Percentiles rank a stretch among this genome's conserved stretches.
phyloP scores from a whole-genome alignment of 2,888 invertebrate genomes.

The Theretra japonica region DNA sequence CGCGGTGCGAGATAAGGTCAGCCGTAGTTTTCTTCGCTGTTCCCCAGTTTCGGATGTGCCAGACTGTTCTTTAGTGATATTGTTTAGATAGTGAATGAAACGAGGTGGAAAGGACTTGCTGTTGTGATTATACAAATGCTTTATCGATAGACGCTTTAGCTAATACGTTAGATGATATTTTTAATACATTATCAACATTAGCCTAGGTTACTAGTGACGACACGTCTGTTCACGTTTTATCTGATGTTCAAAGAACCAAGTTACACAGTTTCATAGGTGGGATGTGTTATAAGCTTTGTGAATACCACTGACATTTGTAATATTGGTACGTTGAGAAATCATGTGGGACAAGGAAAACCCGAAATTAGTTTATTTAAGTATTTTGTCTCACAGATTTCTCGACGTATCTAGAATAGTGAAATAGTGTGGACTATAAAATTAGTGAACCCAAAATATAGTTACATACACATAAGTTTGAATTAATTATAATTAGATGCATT shows the following conservation, averaged over 20 bases:
- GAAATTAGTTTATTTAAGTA: slow-evolving; percentile 36
- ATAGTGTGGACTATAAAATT: slow-evolving; percentile 47
- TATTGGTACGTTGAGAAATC: slow-evolving; percentile 47
- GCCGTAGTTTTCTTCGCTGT: slow-evolving; percentile 82
- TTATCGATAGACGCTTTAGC: slow-evolving; percentile 82
- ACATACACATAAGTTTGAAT: slow-evolving; percentile 53
- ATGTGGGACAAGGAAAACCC: slow-evolving; percentile 46
- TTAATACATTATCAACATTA: slow-evolving; percentile 75
- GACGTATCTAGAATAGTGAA: slow-evolving; percentile 43
- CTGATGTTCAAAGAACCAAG: slow-evolving; percentile 67
- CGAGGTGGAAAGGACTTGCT: slow-evolving; percentile 71
- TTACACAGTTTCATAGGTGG: slow-evolving; percentile 64
- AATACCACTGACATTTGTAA: slow-evolving; percentile 44
- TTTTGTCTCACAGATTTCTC: slow-evolving; percentile 51
- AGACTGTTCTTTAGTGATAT: slow-evolving; percentile 81
- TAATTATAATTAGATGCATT: slow-evolving; percentile 43
- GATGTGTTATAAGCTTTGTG: slow-evolving; percentile 65
- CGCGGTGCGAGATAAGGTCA: slow-evolving; percentile 75
- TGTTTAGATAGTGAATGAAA: slow-evolving; percentile 79
- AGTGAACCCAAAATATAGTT: slow-evolving; percentile 36
- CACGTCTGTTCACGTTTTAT: slow-evolving; percentile 67
- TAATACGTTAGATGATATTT: slow-evolving; percentile 77
- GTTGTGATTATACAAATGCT: slow-evolving; percentile 83
- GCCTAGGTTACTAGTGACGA: slow-evolving; percentile 57
- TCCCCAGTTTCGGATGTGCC: slow-evolving; percentile 82